A percentile compares a stretch with the other conserved stretches of the same genome.
Evolutionary conservation across 2,113 vertebrate species (phyloP).

Genomic region (Halichoerus grypus): DNA sequence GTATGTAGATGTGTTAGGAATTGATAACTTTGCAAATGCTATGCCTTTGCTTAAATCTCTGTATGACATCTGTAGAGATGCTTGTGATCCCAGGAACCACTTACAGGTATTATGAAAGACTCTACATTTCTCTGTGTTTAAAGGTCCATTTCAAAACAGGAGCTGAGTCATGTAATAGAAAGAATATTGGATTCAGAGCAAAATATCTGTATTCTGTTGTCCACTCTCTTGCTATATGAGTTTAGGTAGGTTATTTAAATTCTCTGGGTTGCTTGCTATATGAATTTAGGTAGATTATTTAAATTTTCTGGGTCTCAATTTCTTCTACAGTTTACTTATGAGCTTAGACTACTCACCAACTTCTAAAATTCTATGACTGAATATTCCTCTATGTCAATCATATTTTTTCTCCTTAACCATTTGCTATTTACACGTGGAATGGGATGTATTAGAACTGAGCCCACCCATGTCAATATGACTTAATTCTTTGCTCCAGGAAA

Average conservation of each 20-base stretch:
- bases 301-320: background rate
- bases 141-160: background rate
- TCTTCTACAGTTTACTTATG: background rate
- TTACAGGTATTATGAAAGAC: background rate
- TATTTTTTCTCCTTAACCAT: background rate
- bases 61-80: background rate
- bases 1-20: background rate
- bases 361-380: background rate
- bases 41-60: slow-evolving; percentile 5
- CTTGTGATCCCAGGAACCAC: background rate
- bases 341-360: background rate
- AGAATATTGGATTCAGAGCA: background rate
- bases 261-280: background rate
- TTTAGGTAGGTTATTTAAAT: background rate
- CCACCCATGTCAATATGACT: background rate
- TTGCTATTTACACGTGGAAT: background rate
- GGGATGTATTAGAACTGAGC: background rate
- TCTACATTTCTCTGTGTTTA: background rate
- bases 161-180: background rate
- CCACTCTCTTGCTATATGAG: background rate
- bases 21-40: background rate
- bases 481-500: slow-evolving; percentile 35
- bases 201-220: background rate
- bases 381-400: background rate
- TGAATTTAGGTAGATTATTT: background rate